Conservation (phyloP, 2,113 vertebrate genomes). For the Lycocorax pyrrhopterus region DNA sequence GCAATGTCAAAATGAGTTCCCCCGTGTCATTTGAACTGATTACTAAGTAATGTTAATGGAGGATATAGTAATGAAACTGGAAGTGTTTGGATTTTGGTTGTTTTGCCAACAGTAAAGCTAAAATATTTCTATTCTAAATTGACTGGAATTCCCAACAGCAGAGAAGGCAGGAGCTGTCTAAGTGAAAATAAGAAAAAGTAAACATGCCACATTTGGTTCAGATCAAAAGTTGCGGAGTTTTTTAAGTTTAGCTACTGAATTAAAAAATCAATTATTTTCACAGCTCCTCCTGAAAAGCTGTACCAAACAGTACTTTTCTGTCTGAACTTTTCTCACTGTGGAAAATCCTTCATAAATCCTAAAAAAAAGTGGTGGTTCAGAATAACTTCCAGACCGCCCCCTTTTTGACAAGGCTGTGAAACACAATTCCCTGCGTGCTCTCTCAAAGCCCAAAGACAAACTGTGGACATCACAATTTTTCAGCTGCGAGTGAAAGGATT, state of each 20-base stretch:
- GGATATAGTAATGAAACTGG: not conserved
- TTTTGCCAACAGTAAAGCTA: not conserved
- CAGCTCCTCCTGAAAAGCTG: not conserved
- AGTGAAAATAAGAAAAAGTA: not conserved
- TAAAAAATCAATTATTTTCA: not conserved
- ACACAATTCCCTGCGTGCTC: not conserved
- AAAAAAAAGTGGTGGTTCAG: not conserved
- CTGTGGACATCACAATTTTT: not conserved
- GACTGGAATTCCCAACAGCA: not conserved
- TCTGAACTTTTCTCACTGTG: not conserved
- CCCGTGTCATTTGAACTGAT: not conserved
- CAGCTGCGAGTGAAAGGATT: not conserved
- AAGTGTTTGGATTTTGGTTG: not conserved
- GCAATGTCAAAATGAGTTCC: not conserved
- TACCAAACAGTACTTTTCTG: not conserved
- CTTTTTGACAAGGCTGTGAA: not conserved
- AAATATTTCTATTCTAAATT: not conserved
- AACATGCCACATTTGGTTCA: not conserved
- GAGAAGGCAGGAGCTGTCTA: not conserved
- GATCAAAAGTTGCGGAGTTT: not conserved
- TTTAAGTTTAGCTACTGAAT: not conserved
- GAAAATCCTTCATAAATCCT: not conserved
- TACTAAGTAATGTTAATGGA: not conserved
- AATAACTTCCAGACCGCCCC: not conserved
- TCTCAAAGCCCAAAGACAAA: not conserved